Evolutionary conservation across 2,888 invertebrate species (phyloP), one percentile per base, ranked within the genome.

Genomic region (Lochmaea capreae): DNA sequence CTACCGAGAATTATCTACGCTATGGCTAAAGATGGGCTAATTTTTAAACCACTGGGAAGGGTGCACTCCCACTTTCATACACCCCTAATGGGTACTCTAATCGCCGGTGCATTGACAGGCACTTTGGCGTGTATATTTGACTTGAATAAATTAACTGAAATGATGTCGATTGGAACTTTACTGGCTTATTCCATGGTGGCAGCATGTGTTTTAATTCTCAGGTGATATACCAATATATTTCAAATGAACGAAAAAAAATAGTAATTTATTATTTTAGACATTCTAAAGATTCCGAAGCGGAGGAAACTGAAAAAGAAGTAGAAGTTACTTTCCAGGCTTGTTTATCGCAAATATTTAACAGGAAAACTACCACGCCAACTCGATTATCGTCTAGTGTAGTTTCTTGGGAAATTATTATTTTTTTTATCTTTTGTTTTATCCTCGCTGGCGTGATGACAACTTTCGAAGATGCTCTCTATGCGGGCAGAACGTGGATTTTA

Each of bases 131-230:
- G 95, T 79, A 86, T 96, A 67, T 94, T 97, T 83, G 93, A 97
- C 84, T 88, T 97, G 75, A 90, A 92, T 12, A 94, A 95, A 81
- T 88, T 97, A 67, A 95, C 97, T 26, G 95, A 94, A 83, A 95
- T 97, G 91, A 94, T 97, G 91, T 96, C 96, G 0, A 96, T 97
- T 82, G 95, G 95, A 8, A 95, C 96, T 0, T 87, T 96, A 22
- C 88, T 95, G 71, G 95, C 96, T 0, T 97, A 97, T 86, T 95
- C 96, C 0, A 95, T 97, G 85, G 97, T 97, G 2, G 95, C 96
- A 0, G 93, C 94, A 4, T 95, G 95, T 81, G 94, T 97, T 0
- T 89, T 97, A 12, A 89, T 97, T 67, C 88, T 97, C 8, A 91
- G 96, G 91, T 96, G 89, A 67, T 11, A 42, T 58, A 71, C 3